These are phyloP conservation scores for Anarrhichthys ocellatus DNA, from an alignment of 2,113 vertebrate species.

Conservation along the genomic window DNA sequence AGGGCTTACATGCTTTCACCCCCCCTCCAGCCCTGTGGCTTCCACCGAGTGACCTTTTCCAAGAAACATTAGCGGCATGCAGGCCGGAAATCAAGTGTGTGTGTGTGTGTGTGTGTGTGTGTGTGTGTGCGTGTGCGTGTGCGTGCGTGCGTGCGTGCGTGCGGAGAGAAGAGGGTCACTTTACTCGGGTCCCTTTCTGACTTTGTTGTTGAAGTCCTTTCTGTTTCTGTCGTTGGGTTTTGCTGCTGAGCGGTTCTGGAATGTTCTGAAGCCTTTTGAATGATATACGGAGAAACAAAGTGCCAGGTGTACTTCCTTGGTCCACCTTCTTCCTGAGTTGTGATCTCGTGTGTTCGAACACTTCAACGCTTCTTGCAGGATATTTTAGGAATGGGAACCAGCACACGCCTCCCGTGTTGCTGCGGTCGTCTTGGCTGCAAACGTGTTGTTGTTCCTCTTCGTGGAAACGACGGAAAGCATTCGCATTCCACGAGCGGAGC, in stretches of 20 bases:
- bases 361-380: too few relatives aligned
- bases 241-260: not conserved
- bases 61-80: slow-evolving; percentile 49
- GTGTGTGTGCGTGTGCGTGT: too few relatives aligned
- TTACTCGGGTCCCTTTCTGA: not conserved
- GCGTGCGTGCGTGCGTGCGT: too few relatives aligned
- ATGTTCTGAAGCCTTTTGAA: not conserved
- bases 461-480: not conserved
- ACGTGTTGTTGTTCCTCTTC: slow-evolving; percentile 36
- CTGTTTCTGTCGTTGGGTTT: not conserved
- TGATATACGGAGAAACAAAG: not conserved
- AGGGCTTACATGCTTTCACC: slow-evolving; percentile 39
- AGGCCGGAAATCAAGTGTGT: slow-evolving; percentile 43
- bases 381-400: too few relatives aligned
- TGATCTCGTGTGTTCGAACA: too few relatives aligned
- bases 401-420: not conserved
- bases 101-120: not conserved
- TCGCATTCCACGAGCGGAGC: slow-evolving; percentile 35
- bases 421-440: slow-evolving; percentile 1
- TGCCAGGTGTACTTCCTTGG: not conserved
- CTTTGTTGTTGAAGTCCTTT: not conserved
- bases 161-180: not conserved
- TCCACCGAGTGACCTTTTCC: slow-evolving; percentile 63
- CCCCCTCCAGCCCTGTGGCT: slow-evolving; percentile 38
- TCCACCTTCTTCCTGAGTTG: not conserved